phyloP scores from a whole-genome alignment of 1,140 invertebrate genomes.

The Euborellia annulipes region DNA sequence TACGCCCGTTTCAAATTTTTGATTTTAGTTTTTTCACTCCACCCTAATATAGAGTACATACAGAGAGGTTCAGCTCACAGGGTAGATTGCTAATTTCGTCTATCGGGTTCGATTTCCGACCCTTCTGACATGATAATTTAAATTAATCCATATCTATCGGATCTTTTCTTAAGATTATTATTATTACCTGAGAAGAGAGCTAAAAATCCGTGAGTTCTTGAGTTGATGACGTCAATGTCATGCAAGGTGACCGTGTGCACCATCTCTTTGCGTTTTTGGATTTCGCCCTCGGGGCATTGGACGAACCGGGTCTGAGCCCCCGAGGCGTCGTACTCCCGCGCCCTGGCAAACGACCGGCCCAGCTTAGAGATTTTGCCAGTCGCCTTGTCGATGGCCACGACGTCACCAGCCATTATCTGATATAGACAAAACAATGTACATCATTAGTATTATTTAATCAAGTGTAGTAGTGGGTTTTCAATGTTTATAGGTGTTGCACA shows the following conservation, averaged over 20 bases:
- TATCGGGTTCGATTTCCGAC: no score
- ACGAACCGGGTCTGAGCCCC: conserved; percentile 88
- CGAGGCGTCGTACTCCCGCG: conserved; percentile 95
- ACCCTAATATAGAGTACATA: no score
- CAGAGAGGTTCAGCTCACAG: no score
- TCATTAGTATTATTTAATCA: background rate
- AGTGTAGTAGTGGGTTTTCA: background rate
- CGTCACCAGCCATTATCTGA: conserved; percentile 83
- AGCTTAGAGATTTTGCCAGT: conserved; percentile 93
- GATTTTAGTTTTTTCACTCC: no score
- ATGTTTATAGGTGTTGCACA: background rate
- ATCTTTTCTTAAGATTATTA: no score
- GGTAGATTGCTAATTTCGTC: no score
- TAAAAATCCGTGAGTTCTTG: conserved; percentile 89
- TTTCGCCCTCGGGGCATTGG: conserved; percentile 94
- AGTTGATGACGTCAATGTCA: conserved; percentile 97
- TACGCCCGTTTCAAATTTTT: no score
- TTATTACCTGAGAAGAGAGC: conserved; percentile 81
- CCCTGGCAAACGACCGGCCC: conserved; percentile 87
- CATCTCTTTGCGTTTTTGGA: conserved; percentile 98
- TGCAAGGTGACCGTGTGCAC: conserved; percentile 97
- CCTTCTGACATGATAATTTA: no score
- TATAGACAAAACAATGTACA: conserved; percentile 3
- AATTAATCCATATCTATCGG: no score
- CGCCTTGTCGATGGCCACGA: conserved; percentile 95